Evolutionary conservation across 2,797 vertebrate species (phyloP).

Genomic region (Oreochromis grahami): DNA sequence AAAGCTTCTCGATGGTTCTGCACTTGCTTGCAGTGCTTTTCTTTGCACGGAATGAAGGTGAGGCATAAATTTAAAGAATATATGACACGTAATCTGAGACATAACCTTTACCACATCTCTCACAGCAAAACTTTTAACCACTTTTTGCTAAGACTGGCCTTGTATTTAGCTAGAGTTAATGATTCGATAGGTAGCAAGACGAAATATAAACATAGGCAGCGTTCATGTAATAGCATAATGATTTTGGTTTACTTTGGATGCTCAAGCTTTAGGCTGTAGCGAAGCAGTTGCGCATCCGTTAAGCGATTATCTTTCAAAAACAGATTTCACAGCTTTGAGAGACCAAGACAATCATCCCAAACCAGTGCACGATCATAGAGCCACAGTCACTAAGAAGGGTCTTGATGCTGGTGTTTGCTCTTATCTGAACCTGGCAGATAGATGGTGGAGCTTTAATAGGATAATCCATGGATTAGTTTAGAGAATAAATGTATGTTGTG

Average conservation of each 20-base stretch:
- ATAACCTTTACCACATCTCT: neutral
- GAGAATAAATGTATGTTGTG: neutral
- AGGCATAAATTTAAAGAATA: neutral
- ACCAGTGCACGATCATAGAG: neutral
- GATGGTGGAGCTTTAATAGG: conserved; percentile 11
- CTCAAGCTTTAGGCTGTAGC: neutral
- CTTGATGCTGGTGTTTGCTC: conserved; percentile 58
- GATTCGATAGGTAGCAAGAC: neutral
- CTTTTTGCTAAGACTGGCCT: neutral
- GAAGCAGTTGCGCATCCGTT: neutral
- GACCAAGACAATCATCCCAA: conserved; percentile 34
- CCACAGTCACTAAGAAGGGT: neutral
- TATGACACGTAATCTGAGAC: neutral
- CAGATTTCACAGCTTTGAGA: neutral
- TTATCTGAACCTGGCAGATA: conserved; percentile 9
- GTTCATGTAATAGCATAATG: neutral
- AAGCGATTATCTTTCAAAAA: neutral
- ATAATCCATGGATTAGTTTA: conserved; percentile 12
- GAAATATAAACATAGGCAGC: neutral
- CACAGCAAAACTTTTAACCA: neutral
- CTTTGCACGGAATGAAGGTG: neutral
- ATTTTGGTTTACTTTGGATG: neutral
- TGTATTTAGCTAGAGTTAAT: neutral
- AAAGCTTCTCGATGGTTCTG: neutral
- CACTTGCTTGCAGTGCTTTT: neutral